Evolutionary conservation across 1,140 invertebrate genomes (phyloP).

Genomic region (Drosophila grimshawi): DNA sequence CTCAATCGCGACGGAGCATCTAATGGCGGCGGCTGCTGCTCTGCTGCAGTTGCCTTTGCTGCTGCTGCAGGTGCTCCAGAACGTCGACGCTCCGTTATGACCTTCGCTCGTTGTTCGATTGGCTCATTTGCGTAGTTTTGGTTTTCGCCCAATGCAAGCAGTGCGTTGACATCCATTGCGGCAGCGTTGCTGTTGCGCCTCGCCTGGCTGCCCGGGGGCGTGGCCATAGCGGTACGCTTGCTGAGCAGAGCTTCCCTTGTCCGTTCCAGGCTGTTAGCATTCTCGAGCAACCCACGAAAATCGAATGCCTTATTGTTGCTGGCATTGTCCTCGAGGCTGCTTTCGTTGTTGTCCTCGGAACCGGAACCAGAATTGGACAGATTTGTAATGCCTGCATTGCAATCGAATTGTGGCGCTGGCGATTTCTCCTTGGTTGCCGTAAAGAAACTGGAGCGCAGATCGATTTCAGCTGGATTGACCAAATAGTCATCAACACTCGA

Average conservation of each 20-base stretch:
- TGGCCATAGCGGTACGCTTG: constrained; percentile 47
- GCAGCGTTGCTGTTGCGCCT: constrained; percentile 43
- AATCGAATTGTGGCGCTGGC: constrained; percentile 77
- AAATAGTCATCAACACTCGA: constrained; percentile 82
- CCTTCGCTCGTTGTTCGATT: constrained; percentile 39
- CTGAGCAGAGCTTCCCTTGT: constrained; percentile 68
- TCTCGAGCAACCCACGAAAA: constrained; percentile 76
- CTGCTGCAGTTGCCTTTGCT: constrained; percentile 12
- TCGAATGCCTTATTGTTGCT: constrained; percentile 66
- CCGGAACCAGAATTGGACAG: constrained; percentile 73
- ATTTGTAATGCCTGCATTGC: constrained; percentile 73
- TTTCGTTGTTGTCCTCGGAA: constrained; percentile 81
- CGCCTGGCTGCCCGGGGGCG: constrained; percentile 27
- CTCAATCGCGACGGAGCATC: constrained; percentile 64
- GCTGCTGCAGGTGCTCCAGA: constrained; percentile 27
- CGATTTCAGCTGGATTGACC: constrained; percentile 79
- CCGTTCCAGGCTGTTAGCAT: constrained; percentile 81
- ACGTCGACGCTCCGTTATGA: constrained; percentile 21
- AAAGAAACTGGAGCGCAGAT: constrained; percentile 81
- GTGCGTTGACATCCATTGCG: constrained; percentile 77
- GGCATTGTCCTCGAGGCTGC: constrained; percentile 66
- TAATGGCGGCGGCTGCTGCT: constrained; percentile 41
- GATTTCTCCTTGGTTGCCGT: constrained; percentile 58
- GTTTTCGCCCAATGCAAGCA: constrained; percentile 85
- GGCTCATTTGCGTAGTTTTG: constrained; percentile 65